Base-by-base conservation (phyloP, 2,888 invertebrate species). In the Empis stercorea region DNA sequence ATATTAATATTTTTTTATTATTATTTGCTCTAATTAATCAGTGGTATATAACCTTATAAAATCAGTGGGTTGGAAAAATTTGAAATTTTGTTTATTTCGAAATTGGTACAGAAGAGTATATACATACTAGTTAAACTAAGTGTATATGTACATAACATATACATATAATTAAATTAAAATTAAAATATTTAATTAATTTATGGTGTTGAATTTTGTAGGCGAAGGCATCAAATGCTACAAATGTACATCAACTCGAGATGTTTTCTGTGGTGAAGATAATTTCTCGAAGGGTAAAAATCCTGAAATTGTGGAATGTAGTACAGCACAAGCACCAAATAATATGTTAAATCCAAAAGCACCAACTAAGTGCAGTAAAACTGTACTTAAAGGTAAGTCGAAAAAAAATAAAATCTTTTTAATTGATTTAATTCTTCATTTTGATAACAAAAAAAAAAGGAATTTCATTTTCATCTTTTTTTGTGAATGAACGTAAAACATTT, bases 181-280 rank as follows among this genome's bases (percentile, higher is more conserved):
- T 20, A 20, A 20, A n/a, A 20, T 32, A 32, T 13, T 32, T 32
- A 32, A 32, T 16, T 39, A 16, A 9, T 17, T 38, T 38, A n/a
- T n/a, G n/a, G n/a, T n/a, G n/a, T n/a, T 17, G 2, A 11, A 15
- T 11, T 16, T 27, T 23, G 10, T n/a, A 40, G 40, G 40, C n/a
- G 27, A 40, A n/a, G 40, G 20, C 4, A 40, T 40, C 4, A 20
- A n/a, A 27, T 40, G 40, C n/a, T 40, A 40, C 10, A 40, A 40
- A 40, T 40, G 40, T 27, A 14, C 20, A 40, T 40, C 40, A 20
- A 20, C 27, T 27, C 11, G 23, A 27, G 23, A 27, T 14, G 3
- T 14, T 23, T 38, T 38, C 10, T 40, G 40, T n/a, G 40, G 40
- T 27, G 40, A 40, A 27, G 40, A 40, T 23, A 40, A 40, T 40